Conservation (phyloP, 2,797 vertebrate genomes). For the Pitangus sulphuratus region DNA sequence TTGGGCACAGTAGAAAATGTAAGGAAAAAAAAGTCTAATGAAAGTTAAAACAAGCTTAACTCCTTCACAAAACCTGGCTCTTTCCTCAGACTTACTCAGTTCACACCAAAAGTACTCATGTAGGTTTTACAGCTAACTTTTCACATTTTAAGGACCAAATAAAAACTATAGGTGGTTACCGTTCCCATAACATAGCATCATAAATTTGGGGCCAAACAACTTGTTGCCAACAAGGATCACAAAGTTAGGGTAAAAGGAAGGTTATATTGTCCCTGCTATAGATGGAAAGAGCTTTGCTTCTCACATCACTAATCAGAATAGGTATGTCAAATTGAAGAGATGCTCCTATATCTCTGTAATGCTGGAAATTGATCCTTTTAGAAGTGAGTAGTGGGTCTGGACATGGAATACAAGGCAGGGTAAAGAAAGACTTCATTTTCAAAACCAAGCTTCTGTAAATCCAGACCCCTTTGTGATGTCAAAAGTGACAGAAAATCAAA, state of each 20-base stretch:
- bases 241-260: neutral
- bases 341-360: neutral
- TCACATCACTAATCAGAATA: neutral
- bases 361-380: neutral
- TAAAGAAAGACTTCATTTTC: neutral
- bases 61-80: neutral
- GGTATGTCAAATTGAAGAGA: neutral
- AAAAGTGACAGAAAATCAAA: slow-evolving; percentile 15
- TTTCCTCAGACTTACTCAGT: neutral
- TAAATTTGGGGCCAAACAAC: neutral
- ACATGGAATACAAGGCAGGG: neutral
- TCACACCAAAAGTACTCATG: neutral
- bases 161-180: neutral
- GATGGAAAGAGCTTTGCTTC: neutral
- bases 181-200: neutral
- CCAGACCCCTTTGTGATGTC: neutral
- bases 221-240: neutral
- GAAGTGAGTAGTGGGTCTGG: neutral
- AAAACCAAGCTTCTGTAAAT: neutral
- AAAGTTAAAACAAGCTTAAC: neutral
- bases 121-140: neutral
- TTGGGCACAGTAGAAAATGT: neutral
- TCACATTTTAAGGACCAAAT: neutral
- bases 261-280: neutral
- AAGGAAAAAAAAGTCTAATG: neutral